Conservation (phyloP, 53 echinoderm and acorn worm species). For the Echinometra lucunter region DNA sequence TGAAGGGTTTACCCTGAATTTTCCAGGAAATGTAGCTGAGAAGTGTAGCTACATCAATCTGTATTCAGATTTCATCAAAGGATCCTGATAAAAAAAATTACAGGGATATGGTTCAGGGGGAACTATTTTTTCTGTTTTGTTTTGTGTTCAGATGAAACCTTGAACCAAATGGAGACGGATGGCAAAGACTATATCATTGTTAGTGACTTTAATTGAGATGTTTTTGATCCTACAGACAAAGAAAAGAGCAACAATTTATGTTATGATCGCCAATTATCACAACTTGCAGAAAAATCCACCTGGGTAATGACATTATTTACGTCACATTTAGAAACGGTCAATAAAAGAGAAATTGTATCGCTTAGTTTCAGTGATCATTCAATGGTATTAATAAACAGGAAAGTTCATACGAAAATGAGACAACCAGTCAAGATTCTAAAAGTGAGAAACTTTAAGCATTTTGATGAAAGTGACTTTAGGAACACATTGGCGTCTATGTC, state of each 20-base stretch:
- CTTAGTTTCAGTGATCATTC: not conserved
- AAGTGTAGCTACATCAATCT: too few species aligned
- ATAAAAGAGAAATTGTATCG: not conserved
- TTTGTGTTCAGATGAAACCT: too few species aligned
- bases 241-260: not conserved
- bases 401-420: not conserved
- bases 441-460: not conserved
- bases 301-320: constrained; percentile 2
- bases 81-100: too few species aligned
- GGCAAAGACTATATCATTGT: not conserved
- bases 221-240: not conserved
- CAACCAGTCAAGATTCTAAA: not conserved
- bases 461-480: not conserved
- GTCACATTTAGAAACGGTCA: not conserved
- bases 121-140: too few species aligned
- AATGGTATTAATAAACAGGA: not conserved
- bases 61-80: too few species aligned
- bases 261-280: not conserved
- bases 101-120: too few species aligned
- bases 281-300: not conserved
- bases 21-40: too few species aligned
- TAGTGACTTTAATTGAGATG: too few species aligned
- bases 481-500: not conserved
- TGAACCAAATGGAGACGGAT: not conserved
- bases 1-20: too few species aligned